Conservation (phyloP, 1,140 invertebrate genomes). For the Drosophila bipectinata region DNA sequence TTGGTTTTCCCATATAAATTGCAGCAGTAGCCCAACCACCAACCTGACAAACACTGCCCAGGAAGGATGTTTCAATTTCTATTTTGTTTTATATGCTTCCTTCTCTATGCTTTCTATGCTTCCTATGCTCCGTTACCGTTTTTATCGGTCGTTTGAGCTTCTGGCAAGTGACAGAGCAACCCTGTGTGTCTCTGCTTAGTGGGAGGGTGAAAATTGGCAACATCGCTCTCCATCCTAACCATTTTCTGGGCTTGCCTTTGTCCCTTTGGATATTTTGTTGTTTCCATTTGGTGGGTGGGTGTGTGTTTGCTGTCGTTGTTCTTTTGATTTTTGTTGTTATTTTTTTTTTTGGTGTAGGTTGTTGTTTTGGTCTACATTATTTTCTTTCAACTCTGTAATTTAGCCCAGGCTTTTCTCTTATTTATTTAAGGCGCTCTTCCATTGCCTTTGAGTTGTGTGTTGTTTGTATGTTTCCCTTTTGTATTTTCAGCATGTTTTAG, state of each 20-base stretch:
- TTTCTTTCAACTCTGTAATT: slow-evolving; percentile 58
- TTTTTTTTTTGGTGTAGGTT: slow-evolving; percentile 35
- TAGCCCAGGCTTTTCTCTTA: slow-evolving; percentile 53
- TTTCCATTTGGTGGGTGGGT: slow-evolving; percentile 18
- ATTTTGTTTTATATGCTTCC: slow-evolving; percentile 72
- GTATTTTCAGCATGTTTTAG: slow-evolving; percentile 48
- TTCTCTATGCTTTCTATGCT: slow-evolving; percentile 14
- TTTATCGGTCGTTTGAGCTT: slow-evolving; percentile 70
- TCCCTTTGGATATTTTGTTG: slow-evolving; percentile 44
- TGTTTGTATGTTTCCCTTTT: slow-evolving; percentile 20
- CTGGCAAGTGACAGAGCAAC: slow-evolving; percentile 57
- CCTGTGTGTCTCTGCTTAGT: slow-evolving; percentile 47
- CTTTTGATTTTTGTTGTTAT: slow-evolving; percentile 36
- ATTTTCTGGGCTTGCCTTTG: slow-evolving; percentile 26
- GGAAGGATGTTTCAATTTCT: slow-evolving; percentile 82
- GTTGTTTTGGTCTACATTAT: slow-evolving; percentile 40
- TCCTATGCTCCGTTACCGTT: slow-evolving; percentile 41
- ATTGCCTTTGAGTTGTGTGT: slow-evolving; percentile 47
- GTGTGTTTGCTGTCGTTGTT: slow-evolving; percentile 13
- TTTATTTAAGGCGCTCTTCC: slow-evolving; percentile 67
- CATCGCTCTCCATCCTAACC: slow-evolving; percentile 32
- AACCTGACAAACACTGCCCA: slow-evolving; percentile 38
- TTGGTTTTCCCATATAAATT: slow-evolving; percentile 61
- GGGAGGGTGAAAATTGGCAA: slow-evolving; percentile 65
- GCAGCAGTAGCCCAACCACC: slow-evolving; percentile 48